Evolutionary conservation across 2,888 invertebrate genomes (phyloP).

Genomic region (Sialis lutaria): DNA sequence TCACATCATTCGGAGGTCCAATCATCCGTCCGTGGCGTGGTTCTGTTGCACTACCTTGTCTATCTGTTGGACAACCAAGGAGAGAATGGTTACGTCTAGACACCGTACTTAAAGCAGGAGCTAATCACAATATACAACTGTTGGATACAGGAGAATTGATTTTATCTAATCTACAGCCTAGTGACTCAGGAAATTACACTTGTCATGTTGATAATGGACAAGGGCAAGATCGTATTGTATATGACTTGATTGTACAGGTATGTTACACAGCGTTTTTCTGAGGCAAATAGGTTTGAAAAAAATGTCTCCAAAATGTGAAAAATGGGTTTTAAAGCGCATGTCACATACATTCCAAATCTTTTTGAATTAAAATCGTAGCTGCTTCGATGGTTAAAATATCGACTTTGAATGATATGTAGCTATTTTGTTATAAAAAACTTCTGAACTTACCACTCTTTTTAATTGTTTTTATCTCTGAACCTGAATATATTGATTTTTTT

Average conservation of each 20-base stretch:
- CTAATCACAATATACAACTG: slow-evolving; percentile 40
- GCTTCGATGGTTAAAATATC: too few relatives aligned
- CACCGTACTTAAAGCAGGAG: slow-evolving; percentile 34
- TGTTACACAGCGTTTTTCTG: too few relatives aligned
- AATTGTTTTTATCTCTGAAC: too few relatives aligned
- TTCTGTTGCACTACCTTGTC: slow-evolving; percentile 42
- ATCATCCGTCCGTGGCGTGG: slow-evolving; percentile 49
- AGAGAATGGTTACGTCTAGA: slow-evolving; percentile 47
- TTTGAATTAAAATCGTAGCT: too few relatives aligned
- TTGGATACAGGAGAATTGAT: slow-evolving; percentile 47
- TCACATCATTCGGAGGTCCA: slow-evolving; percentile 51
- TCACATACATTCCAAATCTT: too few relatives aligned
- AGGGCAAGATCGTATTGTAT: slow-evolving; percentile 46
- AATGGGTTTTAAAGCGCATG: too few relatives aligned
- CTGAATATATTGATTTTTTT: too few relatives aligned
- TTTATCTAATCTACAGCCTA: slow-evolving; percentile 40
- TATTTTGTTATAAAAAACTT: too few relatives aligned
- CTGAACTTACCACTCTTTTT: too few relatives aligned
- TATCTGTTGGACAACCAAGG: slow-evolving; percentile 45
- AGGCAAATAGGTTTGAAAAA: too few relatives aligned
- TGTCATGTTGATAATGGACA: slow-evolving; percentile 53
- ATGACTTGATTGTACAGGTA: slow-evolving; percentile 46
- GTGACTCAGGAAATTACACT: slow-evolving; percentile 53
- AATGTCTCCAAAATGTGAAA: too few relatives aligned
- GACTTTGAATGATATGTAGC: too few relatives aligned